phyloP scores from a whole-genome alignment of 2,113 vertebrate species.

The Tamias sibiricus region DNA sequence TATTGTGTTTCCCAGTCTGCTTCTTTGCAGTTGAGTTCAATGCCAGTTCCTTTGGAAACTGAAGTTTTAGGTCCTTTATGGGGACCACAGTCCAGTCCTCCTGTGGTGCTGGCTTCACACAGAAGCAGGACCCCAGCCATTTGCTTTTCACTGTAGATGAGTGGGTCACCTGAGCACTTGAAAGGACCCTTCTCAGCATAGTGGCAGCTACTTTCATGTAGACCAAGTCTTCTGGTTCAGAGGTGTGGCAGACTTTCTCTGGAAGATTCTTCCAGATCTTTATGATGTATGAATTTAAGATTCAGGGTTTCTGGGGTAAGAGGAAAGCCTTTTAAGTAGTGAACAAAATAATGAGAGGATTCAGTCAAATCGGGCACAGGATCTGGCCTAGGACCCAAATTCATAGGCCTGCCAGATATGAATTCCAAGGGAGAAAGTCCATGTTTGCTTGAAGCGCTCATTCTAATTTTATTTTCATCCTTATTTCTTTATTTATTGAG shows the following conservation, averaged over 20 bases:
- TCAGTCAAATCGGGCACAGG: background rate
- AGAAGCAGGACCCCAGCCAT: background rate
- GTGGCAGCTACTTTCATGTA: background rate
- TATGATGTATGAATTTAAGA: background rate
- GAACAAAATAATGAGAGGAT: background rate
- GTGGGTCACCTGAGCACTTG: background rate
- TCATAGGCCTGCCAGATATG: background rate
- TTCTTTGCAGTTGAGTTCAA: background rate
- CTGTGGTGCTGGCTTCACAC: background rate
- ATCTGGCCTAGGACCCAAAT: background rate
- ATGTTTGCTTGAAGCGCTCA: background rate
- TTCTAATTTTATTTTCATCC: background rate
- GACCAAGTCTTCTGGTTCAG: background rate
- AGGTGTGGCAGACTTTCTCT: background rate
- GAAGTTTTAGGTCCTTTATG: background rate
- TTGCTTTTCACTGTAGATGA: background rate
- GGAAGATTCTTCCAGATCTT: background rate
- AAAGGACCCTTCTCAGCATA: background rate
- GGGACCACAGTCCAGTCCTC: background rate
- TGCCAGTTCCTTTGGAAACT: background rate
- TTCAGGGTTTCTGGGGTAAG: background rate
- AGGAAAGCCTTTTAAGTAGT: background rate
- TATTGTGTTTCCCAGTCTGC: background rate
- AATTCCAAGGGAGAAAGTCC: background rate
- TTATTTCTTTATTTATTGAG: background rate